Conservation (phyloP, 2,888 invertebrate genomes). For the Drosophila demipolita region DNA sequence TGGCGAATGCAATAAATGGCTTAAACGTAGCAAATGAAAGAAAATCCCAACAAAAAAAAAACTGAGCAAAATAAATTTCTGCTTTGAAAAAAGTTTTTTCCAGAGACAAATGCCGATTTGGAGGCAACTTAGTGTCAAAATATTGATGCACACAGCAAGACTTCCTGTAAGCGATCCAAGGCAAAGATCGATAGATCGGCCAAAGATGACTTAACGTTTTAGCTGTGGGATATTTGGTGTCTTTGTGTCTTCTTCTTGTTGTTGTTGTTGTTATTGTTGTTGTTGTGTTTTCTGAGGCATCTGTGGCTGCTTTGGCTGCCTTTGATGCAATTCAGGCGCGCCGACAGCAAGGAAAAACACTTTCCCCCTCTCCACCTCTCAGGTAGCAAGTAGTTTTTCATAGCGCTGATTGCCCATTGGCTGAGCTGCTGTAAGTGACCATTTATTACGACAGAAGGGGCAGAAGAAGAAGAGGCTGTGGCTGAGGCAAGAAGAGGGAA, state of each 20-base stretch:
- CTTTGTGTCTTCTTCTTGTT: constrained; percentile 18
- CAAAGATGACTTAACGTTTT: constrained; percentile 74
- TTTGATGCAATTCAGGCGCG: constrained; percentile 74
- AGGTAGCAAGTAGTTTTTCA: constrained; percentile 32
- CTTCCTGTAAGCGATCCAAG: constrained; percentile 64
- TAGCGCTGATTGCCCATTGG: constrained; percentile 54
- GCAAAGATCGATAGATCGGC: constrained; percentile 45
- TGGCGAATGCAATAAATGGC: constrained; percentile 69
- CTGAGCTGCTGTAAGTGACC: constrained; percentile 62
- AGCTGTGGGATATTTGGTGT: constrained; percentile 52
- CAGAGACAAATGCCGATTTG: constrained; percentile 3
- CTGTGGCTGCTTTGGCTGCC: constrained; percentile 28
- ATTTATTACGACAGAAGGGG: constrained; percentile 45
- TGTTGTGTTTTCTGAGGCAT: constrained; percentile 1
- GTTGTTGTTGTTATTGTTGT: background rate
- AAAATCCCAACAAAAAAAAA: constrained; percentile 30
- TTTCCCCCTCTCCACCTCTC: constrained; percentile 54
- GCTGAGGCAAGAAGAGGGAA: constrained; percentile 25
- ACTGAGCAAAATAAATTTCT: constrained; percentile 15
- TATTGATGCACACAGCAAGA: constrained; percentile 76
- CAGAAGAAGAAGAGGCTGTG: background rate
- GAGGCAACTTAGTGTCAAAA: constrained; percentile 75
- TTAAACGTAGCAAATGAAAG: constrained; percentile 56
- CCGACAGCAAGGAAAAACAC: constrained; percentile 69
- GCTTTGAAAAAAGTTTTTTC: constrained; percentile 2